Evolutionary conservation across 2,888 invertebrate species (phyloP), one percentile per base, ranked within the genome.

Genomic region (Drosophila monieri): DNA sequence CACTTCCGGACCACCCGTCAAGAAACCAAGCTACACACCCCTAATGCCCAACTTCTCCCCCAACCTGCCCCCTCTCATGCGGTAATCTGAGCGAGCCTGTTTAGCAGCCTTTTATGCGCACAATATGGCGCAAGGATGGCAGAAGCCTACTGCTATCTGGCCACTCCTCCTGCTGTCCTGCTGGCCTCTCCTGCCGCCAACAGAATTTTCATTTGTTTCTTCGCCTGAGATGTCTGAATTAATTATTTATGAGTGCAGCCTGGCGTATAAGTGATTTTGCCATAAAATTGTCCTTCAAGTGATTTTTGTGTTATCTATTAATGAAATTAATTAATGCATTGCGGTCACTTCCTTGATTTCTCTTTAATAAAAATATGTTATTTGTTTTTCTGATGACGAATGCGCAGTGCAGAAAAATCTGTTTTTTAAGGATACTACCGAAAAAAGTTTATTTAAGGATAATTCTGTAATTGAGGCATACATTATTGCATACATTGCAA

Each of bases 241-340:
- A 84, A 85, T 85, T 86, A 85, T 85, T 86, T 86, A 85, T 85
- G 78, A 78, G 75, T 65, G 55, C 78, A 76, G 74, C 80, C 77
- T 66, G 78, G 76, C 77, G 73, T 75, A 70, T 76, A 84, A 86
- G 86, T 77, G 84, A 84, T 83, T 77, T 51, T 41, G 49, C 47
- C 70, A 73, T 69, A 6, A 74, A 73, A 74, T 58, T 67, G 64
- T 51, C 48, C 41, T 39, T 30, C 37, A 56, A 48, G 51, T 58
- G 68, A 65, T 71, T 74, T 74, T 58, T 10, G 58, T 54, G 55
- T 41, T 52, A 65, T 58, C 66, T 58, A 83, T 80, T 76, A 78
- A 80, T 85, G 74, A 74, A 56, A 60, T 72, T 59, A 69, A 52
- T 69, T 51, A 56, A 54, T 21, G 68, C 54, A 59, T 66, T 59